Percentiles rank a stretch among this genome's conserved stretches.
Conservation (phyloP, 2,797 vertebrate genomes). For the Telmatherina bonti region DNA sequence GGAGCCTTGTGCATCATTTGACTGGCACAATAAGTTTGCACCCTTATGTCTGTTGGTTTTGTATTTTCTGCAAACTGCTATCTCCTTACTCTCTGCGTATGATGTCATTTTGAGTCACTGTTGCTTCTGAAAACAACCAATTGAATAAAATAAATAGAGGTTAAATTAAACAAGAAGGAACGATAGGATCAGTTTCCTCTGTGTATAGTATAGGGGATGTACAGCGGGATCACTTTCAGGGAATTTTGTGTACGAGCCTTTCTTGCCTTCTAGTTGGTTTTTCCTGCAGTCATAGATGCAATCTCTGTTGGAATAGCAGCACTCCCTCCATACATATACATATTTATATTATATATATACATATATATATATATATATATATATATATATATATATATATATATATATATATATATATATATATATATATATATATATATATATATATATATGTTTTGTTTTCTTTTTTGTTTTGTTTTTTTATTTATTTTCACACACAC, state of each 20-base stretch:
- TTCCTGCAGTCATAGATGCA: conserved; percentile 62
- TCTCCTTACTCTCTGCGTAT: conserved; percentile 29
- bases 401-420: too few relatives aligned
- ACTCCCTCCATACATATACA: conserved; percentile 71
- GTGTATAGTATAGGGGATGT: conserved; percentile 55
- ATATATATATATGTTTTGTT: too few relatives aligned
- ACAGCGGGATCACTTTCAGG: conserved; percentile 59
- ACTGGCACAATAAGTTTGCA: conserved; percentile 32
- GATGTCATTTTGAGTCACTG: conserved; percentile 73
- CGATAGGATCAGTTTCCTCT: conserved; percentile 75
- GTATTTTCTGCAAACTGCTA: conserved; percentile 34
- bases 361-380: conserved; percentile 17
- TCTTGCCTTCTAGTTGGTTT: conserved; percentile 74
- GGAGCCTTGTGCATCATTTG: not conserved
- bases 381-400: conserved; percentile 57
- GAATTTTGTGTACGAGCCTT: conserved; percentile 69
- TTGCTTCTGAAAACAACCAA: conserved; percentile 55
- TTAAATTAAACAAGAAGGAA: conserved; percentile 53
- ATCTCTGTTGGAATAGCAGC: conserved; percentile 70
- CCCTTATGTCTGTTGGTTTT: conserved; percentile 14
- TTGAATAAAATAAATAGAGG: conserved; percentile 72
- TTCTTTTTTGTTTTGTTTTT: too few relatives aligned
- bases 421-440: too few relatives aligned
- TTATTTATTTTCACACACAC: too few relatives aligned
- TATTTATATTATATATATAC: too few relatives aligned